Evolutionary conservation across 2,888 invertebrate species (phyloP), one percentile per base, ranked within the genome.

Genomic region (Sesia apiformis): DNA sequence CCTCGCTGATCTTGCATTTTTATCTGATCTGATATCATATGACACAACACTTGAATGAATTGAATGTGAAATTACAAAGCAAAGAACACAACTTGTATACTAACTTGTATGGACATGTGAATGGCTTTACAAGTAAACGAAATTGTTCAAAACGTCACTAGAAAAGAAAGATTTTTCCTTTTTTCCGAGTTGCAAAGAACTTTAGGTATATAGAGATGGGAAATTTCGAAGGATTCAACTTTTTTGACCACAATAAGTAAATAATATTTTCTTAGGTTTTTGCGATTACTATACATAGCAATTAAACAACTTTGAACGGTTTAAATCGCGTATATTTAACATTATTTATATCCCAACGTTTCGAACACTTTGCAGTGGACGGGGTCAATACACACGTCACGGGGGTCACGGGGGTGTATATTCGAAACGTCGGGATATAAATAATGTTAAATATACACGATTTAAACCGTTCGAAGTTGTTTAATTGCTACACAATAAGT

Each of bases 11-110:
- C 54, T 50, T 54, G 50, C 54, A 40, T 41, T 54, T 54, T 50
- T 54, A 54, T 50, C 54, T 54, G 51, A 54, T n/a, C n/a, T n/a
- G n/a, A n/a, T n/a, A n/a, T n/a, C n/a, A n/a, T 50, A 41, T 54
- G 54, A 54, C 46, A 23, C 46, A 55, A 55, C 40, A 40, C 23
- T 52, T 52, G 52, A 55, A 54, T n/a, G 54, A 54, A 49, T 54
- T 54, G 5, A 49, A 54, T 54, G 50, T 54, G 5, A 49, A 54
- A 4, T 52, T 55, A 38, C 52, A 55, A 55, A 43, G 49, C 39
- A 55, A 55, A 55, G 3, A 40, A 40, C 52, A 6, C 39, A 52
- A 51, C n/a, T n/a, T n/a, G n/a, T 39, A 51, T 51, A 51, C 51
- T 23, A 51, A 51, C 38, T 51, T 51, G 51, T 43, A 6, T 7